Conservation (phyloP, 1,140 invertebrate genomes). For the Drosophila kohkoa region DNA sequence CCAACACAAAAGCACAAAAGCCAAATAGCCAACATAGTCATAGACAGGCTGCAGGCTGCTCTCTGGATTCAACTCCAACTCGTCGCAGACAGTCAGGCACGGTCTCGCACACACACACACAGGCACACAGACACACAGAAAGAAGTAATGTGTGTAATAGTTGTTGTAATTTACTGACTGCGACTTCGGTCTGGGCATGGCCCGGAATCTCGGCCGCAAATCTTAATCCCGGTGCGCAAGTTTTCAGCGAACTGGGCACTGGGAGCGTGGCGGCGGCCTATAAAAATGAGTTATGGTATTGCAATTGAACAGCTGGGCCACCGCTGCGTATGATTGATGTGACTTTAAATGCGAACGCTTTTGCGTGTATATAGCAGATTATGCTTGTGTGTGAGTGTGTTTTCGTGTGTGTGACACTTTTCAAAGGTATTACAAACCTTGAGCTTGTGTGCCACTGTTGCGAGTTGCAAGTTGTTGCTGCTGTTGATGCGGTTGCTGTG, state of each 20-base stretch:
- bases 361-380: not conserved
- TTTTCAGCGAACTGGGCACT: conserved; percentile 83
- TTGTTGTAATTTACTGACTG: conserved; percentile 82
- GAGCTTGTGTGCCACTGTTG: conserved; percentile 26
- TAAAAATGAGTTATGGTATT: conserved; percentile 83
- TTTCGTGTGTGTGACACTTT: conserved; percentile 44
- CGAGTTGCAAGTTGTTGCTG: conserved; percentile 10
- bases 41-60: conserved; percentile 16
- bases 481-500: conserved; percentile 1
- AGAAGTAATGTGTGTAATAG: conserved; percentile 61
- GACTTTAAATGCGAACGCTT: conserved; percentile 59
- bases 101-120: not conserved
- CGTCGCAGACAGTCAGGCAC: conserved; percentile 46
- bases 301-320: conserved; percentile 82
- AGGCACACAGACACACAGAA: not conserved
- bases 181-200: conserved; percentile 54
- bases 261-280: conserved; percentile 71
- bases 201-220: conserved; percentile 75
- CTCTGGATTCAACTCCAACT: not conserved
- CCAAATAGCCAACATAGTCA: conserved; percentile 27
- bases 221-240: conserved; percentile 83
- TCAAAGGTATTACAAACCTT: conserved; percentile 46
- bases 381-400: not conserved
- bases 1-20: conserved; percentile 55
- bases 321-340: conserved; percentile 84